These are phyloP conservation scores for Parapsyche elsis DNA, from an alignment of 1,140 invertebrate genomes.

Conservation along the genomic window DNA sequence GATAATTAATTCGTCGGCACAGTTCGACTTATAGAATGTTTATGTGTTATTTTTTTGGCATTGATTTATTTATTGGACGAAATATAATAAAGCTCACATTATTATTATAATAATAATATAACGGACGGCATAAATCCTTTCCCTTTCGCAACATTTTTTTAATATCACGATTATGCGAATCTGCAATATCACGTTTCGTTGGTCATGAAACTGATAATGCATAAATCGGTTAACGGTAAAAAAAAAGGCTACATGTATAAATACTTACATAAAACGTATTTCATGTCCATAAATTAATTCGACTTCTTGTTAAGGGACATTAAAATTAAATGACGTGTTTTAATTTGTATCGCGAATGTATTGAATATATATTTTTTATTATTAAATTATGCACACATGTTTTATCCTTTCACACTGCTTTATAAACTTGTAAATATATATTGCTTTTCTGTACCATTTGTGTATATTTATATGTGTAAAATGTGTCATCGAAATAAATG, in stretches of 20 bases:
- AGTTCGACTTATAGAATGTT: background rate
- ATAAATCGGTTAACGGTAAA: background rate
- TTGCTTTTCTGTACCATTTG: background rate
- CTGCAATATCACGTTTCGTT: slow-evolving; percentile 24
- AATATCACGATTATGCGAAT: slow-evolving; percentile 24
- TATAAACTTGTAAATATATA: background rate
- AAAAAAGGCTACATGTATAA: background rate
- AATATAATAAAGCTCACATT: background rate
- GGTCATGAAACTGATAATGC: slow-evolving; percentile 4
- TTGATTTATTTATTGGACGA: background rate
- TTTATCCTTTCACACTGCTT: background rate
- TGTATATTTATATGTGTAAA: slow-evolving; percentile 10
- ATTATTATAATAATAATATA: slow-evolving; percentile 20
- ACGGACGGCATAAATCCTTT: slow-evolving; percentile 13
- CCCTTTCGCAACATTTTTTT: slow-evolving; percentile 19
- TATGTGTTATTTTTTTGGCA: too few relatives aligned
- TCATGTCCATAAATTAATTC: too few relatives aligned
- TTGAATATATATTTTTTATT: background rate
- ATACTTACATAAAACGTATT: too few relatives aligned
- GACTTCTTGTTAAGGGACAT: too few relatives aligned
- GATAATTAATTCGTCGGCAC: background rate
- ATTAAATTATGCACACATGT: background rate
- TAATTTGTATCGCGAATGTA: too few relatives aligned
- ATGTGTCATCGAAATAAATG: slow-evolving; percentile 18
- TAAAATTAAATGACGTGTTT: too few relatives aligned